A percentile compares a stretch with the other conserved stretches of the same genome.
phyloP scores from a whole-genome alignment of 1,140 invertebrate genomes.

The Trichonephila clavipes region DNA sequence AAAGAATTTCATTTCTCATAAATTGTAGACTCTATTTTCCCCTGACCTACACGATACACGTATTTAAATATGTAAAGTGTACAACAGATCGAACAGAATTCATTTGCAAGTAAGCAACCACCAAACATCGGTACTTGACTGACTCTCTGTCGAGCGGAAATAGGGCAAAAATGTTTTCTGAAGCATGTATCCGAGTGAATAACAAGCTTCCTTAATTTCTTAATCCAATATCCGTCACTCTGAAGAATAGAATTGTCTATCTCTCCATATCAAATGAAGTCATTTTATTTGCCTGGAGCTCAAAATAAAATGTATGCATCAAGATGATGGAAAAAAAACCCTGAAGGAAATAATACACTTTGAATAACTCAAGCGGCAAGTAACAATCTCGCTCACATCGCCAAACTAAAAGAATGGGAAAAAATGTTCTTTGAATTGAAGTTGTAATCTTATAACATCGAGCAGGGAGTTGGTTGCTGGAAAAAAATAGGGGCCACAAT shows the following conservation, averaged over 20 bases:
- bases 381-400: not conserved
- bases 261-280: not conserved
- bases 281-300: not conserved
- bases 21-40: no score
- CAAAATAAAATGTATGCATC: conserved; percentile 15
- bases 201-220: not conserved
- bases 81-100: no score
- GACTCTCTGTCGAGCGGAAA: no score
- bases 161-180: not conserved
- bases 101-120: no score
- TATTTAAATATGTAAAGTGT: no score
- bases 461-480: not conserved
- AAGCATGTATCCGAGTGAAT: not conserved
- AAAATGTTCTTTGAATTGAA: conserved; percentile 9
- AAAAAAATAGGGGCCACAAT: conserved; percentile 33
- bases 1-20: no score
- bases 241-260: not conserved
- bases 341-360: conserved; percentile 11
- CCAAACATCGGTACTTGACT: no score
- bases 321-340: not conserved
- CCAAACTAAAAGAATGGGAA: no score
- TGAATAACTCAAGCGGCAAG: conserved; percentile 34
- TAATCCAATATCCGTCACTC: not conserved
- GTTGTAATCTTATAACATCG: conserved; percentile 34
- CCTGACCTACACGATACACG: no score